These are phyloP conservation scores for Teinopalpus imperialis DNA, from an alignment of 2,888 invertebrate genomes.

Conservation along the genomic window DNA sequence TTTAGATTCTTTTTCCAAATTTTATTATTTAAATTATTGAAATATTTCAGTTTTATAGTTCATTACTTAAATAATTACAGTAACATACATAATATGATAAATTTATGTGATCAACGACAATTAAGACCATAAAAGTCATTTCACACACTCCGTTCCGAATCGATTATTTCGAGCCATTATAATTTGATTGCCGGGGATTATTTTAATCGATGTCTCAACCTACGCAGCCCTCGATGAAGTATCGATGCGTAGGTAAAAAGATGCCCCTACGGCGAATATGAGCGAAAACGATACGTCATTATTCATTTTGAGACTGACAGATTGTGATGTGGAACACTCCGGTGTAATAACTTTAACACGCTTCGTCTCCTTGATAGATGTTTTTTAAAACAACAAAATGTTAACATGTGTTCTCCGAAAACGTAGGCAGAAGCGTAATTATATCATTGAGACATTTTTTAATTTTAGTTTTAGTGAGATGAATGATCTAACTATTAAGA, in stretches of 20 bases:
- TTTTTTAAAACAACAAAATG: conserved; percentile 56
- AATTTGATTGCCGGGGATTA: conserved; percentile 39
- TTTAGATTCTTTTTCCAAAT: too few relatives aligned
- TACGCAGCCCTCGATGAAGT: conserved; percentile 33
- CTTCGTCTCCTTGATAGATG: conserved; percentile 52
- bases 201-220: conserved; percentile 33
- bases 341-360: conserved; percentile 65
- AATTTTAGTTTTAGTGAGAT: conserved; percentile 22
- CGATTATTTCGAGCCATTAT: conserved; percentile 37
- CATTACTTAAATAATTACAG: conserved; percentile 2
- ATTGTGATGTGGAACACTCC: conserved; percentile 69
- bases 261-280: conserved; percentile 55
- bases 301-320: conserved; percentile 68
- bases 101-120: conserved; percentile 19
- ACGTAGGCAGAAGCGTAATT: conserved; percentile 41
- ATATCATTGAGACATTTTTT: conserved; percentile 41
- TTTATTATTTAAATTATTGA: too few relatives aligned
- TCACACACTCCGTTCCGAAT: conserved; percentile 28
- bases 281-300: conserved; percentile 66
- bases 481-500: conserved; percentile 26
- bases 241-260: conserved; percentile 49
- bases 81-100: conserved; percentile 9
- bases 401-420: conserved; percentile 49
- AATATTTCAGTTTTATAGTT: too few relatives aligned
- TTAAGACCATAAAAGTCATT: conserved; percentile 23